phyloP scores from a whole-genome alignment of 2,888 invertebrate species.

The Apamea crenata region DNA sequence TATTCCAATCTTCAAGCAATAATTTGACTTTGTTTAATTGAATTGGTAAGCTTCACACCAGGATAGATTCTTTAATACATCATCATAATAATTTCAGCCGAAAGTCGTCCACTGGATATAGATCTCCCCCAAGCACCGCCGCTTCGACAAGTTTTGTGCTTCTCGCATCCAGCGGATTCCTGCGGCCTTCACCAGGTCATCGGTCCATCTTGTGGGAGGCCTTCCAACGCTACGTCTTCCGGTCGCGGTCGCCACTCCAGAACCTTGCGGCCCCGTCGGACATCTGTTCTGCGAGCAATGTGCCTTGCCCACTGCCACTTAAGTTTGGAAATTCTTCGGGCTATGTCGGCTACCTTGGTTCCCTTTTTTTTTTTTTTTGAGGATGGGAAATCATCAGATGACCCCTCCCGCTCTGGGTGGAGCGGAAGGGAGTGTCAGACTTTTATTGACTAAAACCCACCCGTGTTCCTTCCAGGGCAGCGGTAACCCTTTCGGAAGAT shows the following conservation, averaged over 20 bases:
- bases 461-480: too few relatives aligned
- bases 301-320: neutral
- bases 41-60: neutral
- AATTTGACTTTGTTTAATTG: neutral
- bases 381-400: too few relatives aligned
- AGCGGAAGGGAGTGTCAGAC: too few relatives aligned
- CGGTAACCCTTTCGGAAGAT: too few relatives aligned
- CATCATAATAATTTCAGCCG: neutral
- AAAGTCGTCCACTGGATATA: neutral
- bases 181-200: neutral
- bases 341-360: neutral
- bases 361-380: too few relatives aligned
- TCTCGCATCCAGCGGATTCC: neutral
- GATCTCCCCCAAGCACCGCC: neutral
- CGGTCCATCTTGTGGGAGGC: neutral
- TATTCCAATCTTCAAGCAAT: neutral
- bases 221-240: neutral
- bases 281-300: neutral
- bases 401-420: too few relatives aligned
- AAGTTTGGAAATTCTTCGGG: neutral
- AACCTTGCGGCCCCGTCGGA: neutral
- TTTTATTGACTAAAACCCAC: too few relatives aligned
- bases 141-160: neutral
- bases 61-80: neutral
- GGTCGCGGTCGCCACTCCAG: neutral